Evolutionary conservation across 2,113 vertebrate genomes (phyloP).

Genomic region (Gambusia holbrooki): DNA sequence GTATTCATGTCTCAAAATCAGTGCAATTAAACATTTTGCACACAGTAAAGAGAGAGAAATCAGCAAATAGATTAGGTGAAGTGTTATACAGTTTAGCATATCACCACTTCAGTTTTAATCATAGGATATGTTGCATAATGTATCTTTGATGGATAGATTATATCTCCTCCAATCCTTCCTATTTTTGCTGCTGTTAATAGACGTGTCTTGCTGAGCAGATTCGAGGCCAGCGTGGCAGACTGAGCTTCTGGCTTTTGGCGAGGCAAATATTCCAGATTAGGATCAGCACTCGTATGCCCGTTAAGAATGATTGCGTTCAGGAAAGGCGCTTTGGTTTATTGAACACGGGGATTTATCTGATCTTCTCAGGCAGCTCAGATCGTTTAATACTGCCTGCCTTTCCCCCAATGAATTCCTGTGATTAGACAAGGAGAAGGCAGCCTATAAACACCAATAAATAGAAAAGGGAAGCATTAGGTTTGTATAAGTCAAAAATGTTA

Average conservation of each 20-base stretch:
- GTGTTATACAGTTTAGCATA: not conserved
- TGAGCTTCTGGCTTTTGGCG: slow-evolving; percentile 53
- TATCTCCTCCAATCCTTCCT: not conserved
- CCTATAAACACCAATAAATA: slow-evolving; percentile 59
- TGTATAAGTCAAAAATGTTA: slow-evolving; percentile 53
- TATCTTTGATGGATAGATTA: not conserved
- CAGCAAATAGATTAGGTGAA: not conserved
- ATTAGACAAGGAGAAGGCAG: slow-evolving; percentile 71
- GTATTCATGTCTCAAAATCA: not conserved
- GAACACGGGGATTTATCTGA: slow-evolving; percentile 83
- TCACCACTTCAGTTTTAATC: not conserved
- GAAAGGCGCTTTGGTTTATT: slow-evolving; percentile 82
- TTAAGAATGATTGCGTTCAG: slow-evolving; percentile 82
- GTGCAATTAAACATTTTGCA: not conserved
- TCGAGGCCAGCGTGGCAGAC: slow-evolving; percentile 38
- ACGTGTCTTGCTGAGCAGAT: slow-evolving; percentile 49
- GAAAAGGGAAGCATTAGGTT: slow-evolving; percentile 35
- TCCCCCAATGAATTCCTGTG: slow-evolving; percentile 77
- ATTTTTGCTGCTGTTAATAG: not conserved
- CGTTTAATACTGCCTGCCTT: slow-evolving; percentile 78
- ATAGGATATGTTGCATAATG: not conserved
- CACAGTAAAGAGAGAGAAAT: not conserved
- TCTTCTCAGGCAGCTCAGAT: slow-evolving; percentile 79
- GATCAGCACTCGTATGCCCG: slow-evolving; percentile 75
- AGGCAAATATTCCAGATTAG: slow-evolving; percentile 80